phyloP scores from a whole-genome alignment of 2,113 vertebrate genomes.

The Nannospalax galili region DNA sequence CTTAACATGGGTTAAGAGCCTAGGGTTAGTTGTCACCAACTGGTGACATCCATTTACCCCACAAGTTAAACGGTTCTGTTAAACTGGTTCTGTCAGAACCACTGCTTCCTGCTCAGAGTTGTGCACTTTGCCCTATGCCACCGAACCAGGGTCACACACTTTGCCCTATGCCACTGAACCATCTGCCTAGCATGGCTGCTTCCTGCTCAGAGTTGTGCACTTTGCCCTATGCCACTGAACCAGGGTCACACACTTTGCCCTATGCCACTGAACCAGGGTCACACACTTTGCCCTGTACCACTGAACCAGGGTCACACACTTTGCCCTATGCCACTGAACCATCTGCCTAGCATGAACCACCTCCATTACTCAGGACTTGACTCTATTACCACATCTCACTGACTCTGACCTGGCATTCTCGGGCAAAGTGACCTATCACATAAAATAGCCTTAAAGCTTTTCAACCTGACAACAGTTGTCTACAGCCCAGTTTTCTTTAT shows the following conservation, averaged over 20 bases:
- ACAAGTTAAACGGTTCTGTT: not conserved
- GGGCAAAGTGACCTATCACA: not conserved
- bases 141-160: no score
- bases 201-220: not conserved
- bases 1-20: not conserved
- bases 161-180: not conserved
- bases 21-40: not conserved
- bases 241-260: no score
- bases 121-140: no score
- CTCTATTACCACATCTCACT: not conserved
- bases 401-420: not conserved
- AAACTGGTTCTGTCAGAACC: not conserved
- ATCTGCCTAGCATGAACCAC: accelerated
- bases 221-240: not conserved
- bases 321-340: not conserved
- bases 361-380: not conserved
- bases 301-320: not conserved
- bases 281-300: no score
- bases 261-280: not conserved
- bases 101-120: not conserved
- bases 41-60: not conserved
- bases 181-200: no score
- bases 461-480: not conserved
- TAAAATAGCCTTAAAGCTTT: not conserved
- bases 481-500: not conserved